Evolutionary conservation across 2,113 vertebrate species (phyloP).

Genomic region (Mirza zaza): DNA sequence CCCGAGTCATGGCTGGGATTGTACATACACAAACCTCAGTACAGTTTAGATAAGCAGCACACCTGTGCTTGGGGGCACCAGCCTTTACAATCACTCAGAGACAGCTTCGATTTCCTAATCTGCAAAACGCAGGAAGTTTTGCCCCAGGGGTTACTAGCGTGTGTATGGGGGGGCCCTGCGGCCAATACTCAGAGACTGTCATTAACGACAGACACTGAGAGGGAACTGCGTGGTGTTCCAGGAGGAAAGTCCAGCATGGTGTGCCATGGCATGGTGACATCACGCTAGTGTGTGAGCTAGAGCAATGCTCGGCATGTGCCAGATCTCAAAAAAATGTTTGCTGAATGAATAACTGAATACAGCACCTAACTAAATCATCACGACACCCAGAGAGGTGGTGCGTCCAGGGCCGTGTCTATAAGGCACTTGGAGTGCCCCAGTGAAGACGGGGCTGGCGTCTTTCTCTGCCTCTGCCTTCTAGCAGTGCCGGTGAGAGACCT

Average conservation of each 20-base stretch:
- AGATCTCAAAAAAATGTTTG: background rate
- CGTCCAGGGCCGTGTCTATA: fast-evolving
- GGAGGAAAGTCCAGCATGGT: background rate
- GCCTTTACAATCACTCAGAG: no score
- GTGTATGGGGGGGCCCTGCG: background rate
- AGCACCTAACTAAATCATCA: background rate
- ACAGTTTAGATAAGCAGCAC: fast-evolving
- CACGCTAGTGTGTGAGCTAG: background rate
- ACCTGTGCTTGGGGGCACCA: background rate
- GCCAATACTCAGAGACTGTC: background rate
- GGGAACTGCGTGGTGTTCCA: background rate
- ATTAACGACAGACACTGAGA: background rate
- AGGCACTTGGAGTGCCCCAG: fast-evolving
- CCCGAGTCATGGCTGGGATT: background rate
- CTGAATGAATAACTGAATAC: background rate
- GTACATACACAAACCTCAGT: fast-evolving
- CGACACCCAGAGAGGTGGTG: background rate
- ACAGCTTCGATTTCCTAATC: background rate
- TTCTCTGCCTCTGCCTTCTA: background rate
- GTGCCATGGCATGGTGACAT: fast-evolving
- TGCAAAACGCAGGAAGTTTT: background rate
- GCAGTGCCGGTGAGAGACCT: background rate
- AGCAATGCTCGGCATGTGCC: background rate
- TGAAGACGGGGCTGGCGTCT: background rate
- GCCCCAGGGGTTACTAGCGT: background rate